phyloP scores from a whole-genome alignment of 2,888 invertebrate species.

The Sarcophaga carnaria region DNA sequence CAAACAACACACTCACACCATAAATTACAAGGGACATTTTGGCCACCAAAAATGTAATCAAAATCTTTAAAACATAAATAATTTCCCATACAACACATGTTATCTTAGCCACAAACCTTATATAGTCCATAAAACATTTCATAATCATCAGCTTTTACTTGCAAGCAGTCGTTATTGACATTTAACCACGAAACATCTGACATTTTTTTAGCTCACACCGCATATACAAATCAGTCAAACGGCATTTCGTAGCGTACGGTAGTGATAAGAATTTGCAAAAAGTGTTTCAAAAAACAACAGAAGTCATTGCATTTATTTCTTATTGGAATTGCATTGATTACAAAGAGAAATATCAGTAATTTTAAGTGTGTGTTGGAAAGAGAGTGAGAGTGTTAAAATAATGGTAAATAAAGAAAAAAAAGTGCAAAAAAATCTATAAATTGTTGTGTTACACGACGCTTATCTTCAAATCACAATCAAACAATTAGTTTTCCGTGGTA shows the following conservation, averaged over 20 bases:
- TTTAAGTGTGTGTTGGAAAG: neutral
- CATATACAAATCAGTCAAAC: constrained; percentile 34
- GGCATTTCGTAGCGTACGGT: constrained; percentile 23
- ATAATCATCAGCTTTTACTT: neutral
- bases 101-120: constrained; percentile 3
- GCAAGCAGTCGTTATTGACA: neutral
- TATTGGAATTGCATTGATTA: neutral
- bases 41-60: too few species aligned
- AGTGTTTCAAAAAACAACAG: neutral
- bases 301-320: neutral
- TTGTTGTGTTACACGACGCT: neutral
- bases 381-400: neutral
- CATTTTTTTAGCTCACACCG: constrained; percentile 18
- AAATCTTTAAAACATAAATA: too few species aligned
- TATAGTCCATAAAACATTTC: neutral
- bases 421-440: neutral
- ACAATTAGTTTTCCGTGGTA: constrained; percentile 27
- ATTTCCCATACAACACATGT: too few species aligned
- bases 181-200: constrained; percentile 36
- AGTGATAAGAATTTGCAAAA: constrained; percentile 32
- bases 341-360: neutral
- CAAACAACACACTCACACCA: too few species aligned
- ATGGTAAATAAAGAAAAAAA: neutral
- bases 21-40: too few species aligned
- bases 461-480: constrained; percentile 37